These are phyloP conservation scores for Haemorhous mexicanus DNA, from an alignment of 2,113 vertebrate genomes.

Conservation along the genomic window DNA sequence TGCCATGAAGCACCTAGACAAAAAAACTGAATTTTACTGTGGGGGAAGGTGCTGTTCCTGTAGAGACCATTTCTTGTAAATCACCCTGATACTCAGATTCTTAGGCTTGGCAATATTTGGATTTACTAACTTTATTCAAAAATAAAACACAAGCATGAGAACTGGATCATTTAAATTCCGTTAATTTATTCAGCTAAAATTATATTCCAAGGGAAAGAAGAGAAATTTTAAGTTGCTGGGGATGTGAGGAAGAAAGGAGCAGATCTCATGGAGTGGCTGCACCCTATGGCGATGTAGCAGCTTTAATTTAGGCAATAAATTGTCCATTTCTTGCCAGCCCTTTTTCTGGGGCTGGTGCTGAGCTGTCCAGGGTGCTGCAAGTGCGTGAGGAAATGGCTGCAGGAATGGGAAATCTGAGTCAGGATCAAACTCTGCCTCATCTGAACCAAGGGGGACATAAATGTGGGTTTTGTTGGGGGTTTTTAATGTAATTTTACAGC, in stretches of 20 bases:
- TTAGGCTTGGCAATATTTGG: neutral
- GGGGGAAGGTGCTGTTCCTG: neutral
- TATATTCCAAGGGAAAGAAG: neutral
- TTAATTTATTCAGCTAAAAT: neutral
- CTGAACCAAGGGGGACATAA: neutral
- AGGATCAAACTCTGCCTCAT: fast-evolving
- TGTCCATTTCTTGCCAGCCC: fast-evolving
- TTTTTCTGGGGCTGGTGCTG: neutral
- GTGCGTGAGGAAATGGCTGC: fast-evolving
- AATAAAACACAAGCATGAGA: neutral
- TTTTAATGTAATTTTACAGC: neutral
- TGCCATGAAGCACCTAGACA: neutral
- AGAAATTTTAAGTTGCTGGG: neutral
- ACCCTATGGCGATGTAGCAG: fast-evolving
- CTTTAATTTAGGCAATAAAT: neutral
- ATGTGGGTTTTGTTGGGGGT: neutral
- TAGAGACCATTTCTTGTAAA: neutral
- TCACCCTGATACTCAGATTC: neutral
- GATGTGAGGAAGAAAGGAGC: neutral
- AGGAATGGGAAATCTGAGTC: fast-evolving
- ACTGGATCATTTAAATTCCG: neutral
- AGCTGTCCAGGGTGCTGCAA: neutral
- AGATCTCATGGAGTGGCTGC: neutral
- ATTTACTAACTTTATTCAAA: neutral
- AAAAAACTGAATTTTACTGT: neutral